Evolutionary conservation across 2,888 invertebrate species (phyloP).

Genomic region (Athalia cordata): DNA sequence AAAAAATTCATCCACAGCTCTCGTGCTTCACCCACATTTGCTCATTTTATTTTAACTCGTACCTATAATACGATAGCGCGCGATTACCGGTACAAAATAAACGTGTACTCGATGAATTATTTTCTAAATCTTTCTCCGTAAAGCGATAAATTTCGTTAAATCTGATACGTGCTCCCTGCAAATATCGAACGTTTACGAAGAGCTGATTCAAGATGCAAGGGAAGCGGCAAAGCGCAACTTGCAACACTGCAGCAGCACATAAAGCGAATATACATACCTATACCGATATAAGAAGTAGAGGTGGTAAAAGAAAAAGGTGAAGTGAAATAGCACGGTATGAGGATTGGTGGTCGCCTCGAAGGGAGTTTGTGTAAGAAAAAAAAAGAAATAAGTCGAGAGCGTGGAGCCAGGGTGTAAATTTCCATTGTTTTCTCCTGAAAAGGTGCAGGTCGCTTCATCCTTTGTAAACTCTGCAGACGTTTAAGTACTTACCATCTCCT

Average conservation of each 20-base stretch:
- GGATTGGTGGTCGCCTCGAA: conserved; percentile 32
- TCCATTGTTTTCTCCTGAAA: conserved; percentile 43
- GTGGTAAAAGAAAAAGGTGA: not conserved
- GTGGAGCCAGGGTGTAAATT: conserved; percentile 44
- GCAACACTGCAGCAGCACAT: conserved; percentile 4
- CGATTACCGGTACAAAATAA: not conserved
- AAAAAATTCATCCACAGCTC: no score
- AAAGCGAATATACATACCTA: not conserved
- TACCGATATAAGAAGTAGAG: not conserved
- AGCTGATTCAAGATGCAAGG: conserved; percentile 32
- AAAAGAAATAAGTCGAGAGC: not conserved
- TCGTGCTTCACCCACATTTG: no score
- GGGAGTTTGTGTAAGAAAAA: conserved; percentile 32
- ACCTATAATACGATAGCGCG: not conserved
- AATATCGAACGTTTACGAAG: conserved; percentile 21
- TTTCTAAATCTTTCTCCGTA: not conserved
- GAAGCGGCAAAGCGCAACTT: not conserved
- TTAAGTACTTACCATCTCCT: conserved; percentile 44
- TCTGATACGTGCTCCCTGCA: conserved; percentile 9
- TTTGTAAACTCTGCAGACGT: conserved; percentile 43
- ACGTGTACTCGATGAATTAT: conserved; percentile 1
- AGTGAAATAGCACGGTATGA: not conserved
- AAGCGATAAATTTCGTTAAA: conserved; percentile 18
- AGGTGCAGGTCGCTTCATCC: conserved; percentile 36
- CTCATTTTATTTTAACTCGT: no score